Evolutionary conservation across 2,888 invertebrate species (phyloP).

Genomic region (Nomada fabriciana): DNA sequence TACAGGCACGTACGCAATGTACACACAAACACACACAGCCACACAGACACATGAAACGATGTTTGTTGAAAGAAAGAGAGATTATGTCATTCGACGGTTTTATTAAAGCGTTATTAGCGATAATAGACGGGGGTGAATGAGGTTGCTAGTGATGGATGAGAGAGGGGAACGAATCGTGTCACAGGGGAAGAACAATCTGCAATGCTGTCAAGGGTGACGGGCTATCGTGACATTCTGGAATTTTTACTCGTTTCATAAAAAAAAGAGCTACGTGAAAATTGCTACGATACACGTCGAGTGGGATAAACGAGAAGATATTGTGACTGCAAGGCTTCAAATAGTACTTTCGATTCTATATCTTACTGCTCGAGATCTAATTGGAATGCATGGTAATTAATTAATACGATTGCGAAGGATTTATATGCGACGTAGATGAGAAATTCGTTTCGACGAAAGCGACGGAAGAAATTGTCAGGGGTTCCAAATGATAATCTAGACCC

Average conservation of each 20-base stretch:
- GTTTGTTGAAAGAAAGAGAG: conserved; percentile 40
- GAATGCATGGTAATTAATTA: conserved; percentile 3
- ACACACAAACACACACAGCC: conserved; percentile 30
- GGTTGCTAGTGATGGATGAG: conserved; percentile 9
- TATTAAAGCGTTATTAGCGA: conserved; percentile 57
- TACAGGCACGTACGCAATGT: background rate
- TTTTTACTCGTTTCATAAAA: conserved; percentile 17
- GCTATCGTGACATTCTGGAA: conserved; percentile 32
- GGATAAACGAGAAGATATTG: background rate
- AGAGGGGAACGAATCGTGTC: conserved; percentile 39
- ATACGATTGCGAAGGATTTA: background rate
- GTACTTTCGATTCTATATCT: background rate
- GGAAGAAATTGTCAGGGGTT: conserved; percentile 19
- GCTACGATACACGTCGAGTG: background rate
- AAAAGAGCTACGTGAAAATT: background rate
- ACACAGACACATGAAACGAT: conserved; percentile 24
- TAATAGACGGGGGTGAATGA: conserved; percentile 4
- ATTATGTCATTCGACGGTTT: conserved; percentile 48
- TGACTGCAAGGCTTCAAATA: background rate
- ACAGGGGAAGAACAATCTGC: conserved; percentile 14
- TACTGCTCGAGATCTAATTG: background rate
- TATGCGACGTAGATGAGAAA: background rate
- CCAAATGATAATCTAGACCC: background rate
- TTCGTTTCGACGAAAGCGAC: background rate
- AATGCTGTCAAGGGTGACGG: conserved; percentile 15